phyloP scores from a whole-genome alignment of 2,888 invertebrate genomes.

The Drosophila affinis region DNA sequence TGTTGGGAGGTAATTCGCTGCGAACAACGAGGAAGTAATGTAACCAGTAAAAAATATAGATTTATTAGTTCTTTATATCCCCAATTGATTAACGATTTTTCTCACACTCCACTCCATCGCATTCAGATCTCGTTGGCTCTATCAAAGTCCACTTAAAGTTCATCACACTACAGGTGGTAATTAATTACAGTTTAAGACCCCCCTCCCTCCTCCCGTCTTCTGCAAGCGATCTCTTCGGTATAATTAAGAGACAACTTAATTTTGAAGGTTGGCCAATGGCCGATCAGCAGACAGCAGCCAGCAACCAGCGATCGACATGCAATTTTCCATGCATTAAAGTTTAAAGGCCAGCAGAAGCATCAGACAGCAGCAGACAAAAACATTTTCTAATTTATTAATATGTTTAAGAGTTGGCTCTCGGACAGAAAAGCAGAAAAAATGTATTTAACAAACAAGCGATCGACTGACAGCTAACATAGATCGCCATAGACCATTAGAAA shows the following conservation, averaged over 20 bases:
- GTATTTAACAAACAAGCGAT: slow-evolving; percentile 75
- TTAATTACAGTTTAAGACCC: slow-evolving; percentile 54
- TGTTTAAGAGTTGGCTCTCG: slow-evolving; percentile 50
- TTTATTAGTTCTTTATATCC: background rate
- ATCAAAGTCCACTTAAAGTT: slow-evolving; percentile 67
- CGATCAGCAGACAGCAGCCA: background rate
- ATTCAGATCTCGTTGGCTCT: slow-evolving; percentile 39
- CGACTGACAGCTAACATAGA: slow-evolving; percentile 76
- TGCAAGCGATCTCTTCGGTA: slow-evolving; percentile 37
- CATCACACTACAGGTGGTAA: slow-evolving; percentile 67
- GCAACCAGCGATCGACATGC: slow-evolving; percentile 60
- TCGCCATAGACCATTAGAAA: slow-evolving; percentile 76
- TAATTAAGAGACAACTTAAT: slow-evolving; percentile 77
- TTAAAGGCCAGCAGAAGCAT: slow-evolving; percentile 63
- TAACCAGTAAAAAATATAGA: background rate
- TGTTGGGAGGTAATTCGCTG: background rate
- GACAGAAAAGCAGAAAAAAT: slow-evolving; percentile 49
- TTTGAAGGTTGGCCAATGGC: slow-evolving; percentile 68
- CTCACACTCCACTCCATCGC: slow-evolving; percentile 32
- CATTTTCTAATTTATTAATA: slow-evolving; percentile 80
- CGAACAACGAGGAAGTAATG: background rate
- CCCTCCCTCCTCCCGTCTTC: no score
- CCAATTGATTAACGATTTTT: slow-evolving; percentile 32
- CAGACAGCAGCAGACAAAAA: slow-evolving; percentile 40
- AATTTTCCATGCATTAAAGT: slow-evolving; percentile 69